phyloP scores from a whole-genome alignment of 2,888 invertebrate species.

The Metacarcinus magister region DNA sequence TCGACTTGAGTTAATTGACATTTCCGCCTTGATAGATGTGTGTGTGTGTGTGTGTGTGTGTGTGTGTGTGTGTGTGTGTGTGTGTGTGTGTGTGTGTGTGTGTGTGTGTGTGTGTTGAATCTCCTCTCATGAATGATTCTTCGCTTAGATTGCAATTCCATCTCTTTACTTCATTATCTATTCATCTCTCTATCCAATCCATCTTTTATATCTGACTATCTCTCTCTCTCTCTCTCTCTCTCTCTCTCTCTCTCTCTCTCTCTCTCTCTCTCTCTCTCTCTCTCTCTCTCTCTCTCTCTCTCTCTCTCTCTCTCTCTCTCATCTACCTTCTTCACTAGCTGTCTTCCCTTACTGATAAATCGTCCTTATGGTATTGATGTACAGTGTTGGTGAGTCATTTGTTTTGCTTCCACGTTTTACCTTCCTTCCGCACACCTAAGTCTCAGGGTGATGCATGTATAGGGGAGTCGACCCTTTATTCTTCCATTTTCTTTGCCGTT shows the following conservation, averaged over 20 bases:
- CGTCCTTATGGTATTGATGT: background rate
- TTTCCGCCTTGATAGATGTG: slow-evolving; percentile 29
- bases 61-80: background rate
- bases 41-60: background rate
- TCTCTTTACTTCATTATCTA: background rate
- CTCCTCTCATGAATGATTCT: slow-evolving; percentile 27
- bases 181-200: background rate
- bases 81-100: background rate
- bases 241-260: background rate
- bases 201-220: background rate
- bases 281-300: background rate
- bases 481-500: background rate
- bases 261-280: background rate
- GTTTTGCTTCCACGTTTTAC: background rate
- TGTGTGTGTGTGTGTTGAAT: background rate
- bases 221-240: background rate
- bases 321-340: background rate
- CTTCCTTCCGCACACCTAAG: background rate
- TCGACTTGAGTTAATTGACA: slow-evolving; percentile 2
- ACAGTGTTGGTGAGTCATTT: background rate
- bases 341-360: background rate
- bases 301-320: background rate
- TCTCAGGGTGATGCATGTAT: background rate
- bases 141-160: background rate
- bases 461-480: background rate